These are phyloP conservation scores for Drosophila busckii DNA, from an alignment of 1,140 invertebrate species.

Conservation along the genomic window DNA sequence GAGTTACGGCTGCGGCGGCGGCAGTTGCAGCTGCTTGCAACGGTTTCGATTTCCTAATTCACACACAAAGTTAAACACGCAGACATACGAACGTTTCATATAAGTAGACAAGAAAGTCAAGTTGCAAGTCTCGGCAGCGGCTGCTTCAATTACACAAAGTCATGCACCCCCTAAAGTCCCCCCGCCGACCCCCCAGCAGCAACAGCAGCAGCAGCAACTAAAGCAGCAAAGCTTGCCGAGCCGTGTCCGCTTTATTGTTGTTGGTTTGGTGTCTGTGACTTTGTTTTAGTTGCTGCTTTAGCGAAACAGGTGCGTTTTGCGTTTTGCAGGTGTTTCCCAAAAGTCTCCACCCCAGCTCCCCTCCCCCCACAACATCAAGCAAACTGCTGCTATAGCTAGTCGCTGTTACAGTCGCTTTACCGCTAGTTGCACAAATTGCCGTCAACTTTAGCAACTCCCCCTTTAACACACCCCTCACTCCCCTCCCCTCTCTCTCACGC, in stretches of 20 bases:
- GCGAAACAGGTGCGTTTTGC: conserved; percentile 76
- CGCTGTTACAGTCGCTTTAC: conserved; percentile 51
- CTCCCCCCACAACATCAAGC: not conserved
- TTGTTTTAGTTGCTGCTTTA: conserved; percentile 64
- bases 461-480: not conserved
- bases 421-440: conserved; percentile 74
- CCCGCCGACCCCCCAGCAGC: not conserved
- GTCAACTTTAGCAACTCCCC: conserved; percentile 14
- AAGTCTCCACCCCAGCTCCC: conserved; percentile 50
- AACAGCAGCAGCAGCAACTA: conserved; percentile 13
- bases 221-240: conserved; percentile 59
- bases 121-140: conserved; percentile 26
- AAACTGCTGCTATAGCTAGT: not conserved
- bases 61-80: conserved; percentile 36
- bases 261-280: conserved; percentile 54
- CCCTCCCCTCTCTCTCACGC: not conserved
- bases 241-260: conserved; percentile 53
- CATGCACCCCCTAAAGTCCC: conserved; percentile 24
- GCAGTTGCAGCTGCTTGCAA: conserved; percentile 1
- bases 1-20: too few relatives aligned
- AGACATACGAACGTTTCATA: too few relatives aligned
- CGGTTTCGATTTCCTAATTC: conserved; percentile 75
- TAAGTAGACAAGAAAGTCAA: conserved; percentile 34
- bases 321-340: conserved; percentile 78
- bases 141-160: conserved; percentile 74